Conservation (phyloP, 2,113 vertebrate species). For the Eudyptes chrysolophus region DNA sequence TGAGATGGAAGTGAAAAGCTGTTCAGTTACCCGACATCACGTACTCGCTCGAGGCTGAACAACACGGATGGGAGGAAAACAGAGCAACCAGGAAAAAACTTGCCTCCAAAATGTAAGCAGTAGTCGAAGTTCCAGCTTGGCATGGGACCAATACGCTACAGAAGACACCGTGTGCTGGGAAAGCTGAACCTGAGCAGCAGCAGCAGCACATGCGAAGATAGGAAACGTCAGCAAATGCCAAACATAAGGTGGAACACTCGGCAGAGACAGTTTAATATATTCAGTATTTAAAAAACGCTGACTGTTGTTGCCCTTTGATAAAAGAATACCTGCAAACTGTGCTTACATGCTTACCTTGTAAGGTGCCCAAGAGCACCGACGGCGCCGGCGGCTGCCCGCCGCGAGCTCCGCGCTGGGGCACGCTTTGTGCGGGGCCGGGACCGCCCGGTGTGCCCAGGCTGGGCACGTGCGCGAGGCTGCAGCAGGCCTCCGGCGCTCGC, state of each 20-base stretch:
- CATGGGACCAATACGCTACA: fast-evolving
- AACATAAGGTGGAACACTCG: fast-evolving
- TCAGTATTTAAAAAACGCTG: fast-evolving
- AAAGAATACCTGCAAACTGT: too few species aligned
- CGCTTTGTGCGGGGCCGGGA: background rate
- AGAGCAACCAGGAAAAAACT: background rate
- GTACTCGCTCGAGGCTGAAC: background rate
- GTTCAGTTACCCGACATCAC: background rate
- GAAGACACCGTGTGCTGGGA: fast-evolving
- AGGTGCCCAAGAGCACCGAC: fast-evolving
- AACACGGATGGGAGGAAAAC: background rate
- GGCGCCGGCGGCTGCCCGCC: too few species aligned
- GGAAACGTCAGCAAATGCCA: fast-evolving
- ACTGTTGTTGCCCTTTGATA: background rate
- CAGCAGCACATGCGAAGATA: fast-evolving
- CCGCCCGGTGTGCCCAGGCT: too few species aligned
- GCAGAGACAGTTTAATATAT: fast-evolving
- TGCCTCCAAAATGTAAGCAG: background rate
- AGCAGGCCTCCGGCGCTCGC: background rate
- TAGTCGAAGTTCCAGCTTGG: background rate
- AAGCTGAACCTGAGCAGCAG: background rate
- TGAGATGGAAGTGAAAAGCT: background rate
- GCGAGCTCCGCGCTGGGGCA: background rate
- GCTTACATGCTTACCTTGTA: fast-evolving
- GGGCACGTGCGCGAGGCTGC: too few species aligned